Conservation (phyloP, 2,888 invertebrate genomes). For the Tachina lurida region DNA sequence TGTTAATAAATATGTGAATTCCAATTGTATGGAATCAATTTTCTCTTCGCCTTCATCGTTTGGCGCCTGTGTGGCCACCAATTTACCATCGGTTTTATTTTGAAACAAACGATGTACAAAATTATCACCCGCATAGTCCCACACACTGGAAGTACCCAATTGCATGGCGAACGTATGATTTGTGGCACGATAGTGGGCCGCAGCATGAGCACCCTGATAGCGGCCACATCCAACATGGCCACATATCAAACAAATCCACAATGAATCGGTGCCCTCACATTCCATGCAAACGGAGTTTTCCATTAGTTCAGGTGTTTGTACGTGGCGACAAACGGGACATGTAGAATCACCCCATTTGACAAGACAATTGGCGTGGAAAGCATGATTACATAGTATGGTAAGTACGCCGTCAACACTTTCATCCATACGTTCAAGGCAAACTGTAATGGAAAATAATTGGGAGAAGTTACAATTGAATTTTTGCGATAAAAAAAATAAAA, state of each 20-base stretch:
- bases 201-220: slow-evolving; percentile 95
- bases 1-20: slow-evolving; percentile 97
- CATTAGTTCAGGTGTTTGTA: slow-evolving; percentile 85
- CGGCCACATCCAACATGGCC: slow-evolving; percentile 99
- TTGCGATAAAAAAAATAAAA: too few relatives aligned
- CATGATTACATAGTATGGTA: slow-evolving; percentile 98
- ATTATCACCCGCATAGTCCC: slow-evolving; percentile 99
- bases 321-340: slow-evolving; percentile 97
- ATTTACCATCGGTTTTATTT: slow-evolving; percentile 97
- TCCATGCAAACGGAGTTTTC: slow-evolving; percentile 86
- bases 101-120: slow-evolving; percentile 96
- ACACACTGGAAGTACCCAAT: slow-evolving; percentile 97
- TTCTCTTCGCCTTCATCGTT: slow-evolving; percentile 89
- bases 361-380: slow-evolving; percentile 97
- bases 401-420: slow-evolving; percentile 98
- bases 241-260: slow-evolving; percentile 99
- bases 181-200: slow-evolving; percentile 96
- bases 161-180: slow-evolving; percentile 99
- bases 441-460: slow-evolving; percentile 59
- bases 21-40: slow-evolving; percentile 96
- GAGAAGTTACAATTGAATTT: too few relatives aligned
- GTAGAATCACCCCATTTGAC: slow-evolving; percentile 98
- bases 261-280: slow-evolving; percentile 87
- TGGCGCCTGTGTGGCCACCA: slow-evolving; percentile 91
- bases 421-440: slow-evolving; percentile 94